Base-by-base conservation (phyloP, 2,113 vertebrate genomes). In the Coracopsis vasa region DNA sequence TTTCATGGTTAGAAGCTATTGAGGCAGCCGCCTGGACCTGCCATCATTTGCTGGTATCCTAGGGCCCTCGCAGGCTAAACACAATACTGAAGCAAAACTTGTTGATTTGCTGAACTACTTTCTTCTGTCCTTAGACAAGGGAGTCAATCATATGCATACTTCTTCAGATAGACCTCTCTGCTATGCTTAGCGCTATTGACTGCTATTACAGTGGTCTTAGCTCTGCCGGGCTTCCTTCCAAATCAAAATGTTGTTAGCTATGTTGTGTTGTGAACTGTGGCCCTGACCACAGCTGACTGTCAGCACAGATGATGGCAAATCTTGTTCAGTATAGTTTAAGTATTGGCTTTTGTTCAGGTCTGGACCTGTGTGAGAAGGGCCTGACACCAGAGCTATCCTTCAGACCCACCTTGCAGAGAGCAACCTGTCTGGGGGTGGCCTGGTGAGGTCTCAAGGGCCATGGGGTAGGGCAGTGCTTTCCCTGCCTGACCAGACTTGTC, bases 1-100 rank as follows among this genome's bases (percentile, higher is more conserved):
- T 75, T 94, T 87, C 79, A 72, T 35, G 8, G 37, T 71, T 71
- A 74, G 50, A 74, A 86, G 60, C 51, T 92, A 48, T 47, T 90
- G 65, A 88, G 35, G 51, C 61, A 64, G 21, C 20, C 27, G 51
- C 56, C 61, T 77, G 39, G 31, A 56, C 44, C 19, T 53, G 56
- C 27, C 1, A 3, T 79, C 48, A 41, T 64, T 79, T 90, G 15
- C 28, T 8, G 4, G 31, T 80, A 53, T 88, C 93, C 73, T 53
- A 35, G 60, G 58, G 56, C 14, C 28, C 29, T 35, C 39, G 56
- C 42, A 85, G 35, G 16, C 45, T 81, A 19, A 17, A 85, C 11
- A 78, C 33, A 83, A 67, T 41, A 25, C 24, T 16, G 33, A 90
- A 47, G 23, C 47, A 91, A 65, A 80, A 61, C 41, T 65, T 92